Base-by-base conservation (phyloP, 2,888 invertebrate genomes). In the Periphyllus acericola region DNA sequence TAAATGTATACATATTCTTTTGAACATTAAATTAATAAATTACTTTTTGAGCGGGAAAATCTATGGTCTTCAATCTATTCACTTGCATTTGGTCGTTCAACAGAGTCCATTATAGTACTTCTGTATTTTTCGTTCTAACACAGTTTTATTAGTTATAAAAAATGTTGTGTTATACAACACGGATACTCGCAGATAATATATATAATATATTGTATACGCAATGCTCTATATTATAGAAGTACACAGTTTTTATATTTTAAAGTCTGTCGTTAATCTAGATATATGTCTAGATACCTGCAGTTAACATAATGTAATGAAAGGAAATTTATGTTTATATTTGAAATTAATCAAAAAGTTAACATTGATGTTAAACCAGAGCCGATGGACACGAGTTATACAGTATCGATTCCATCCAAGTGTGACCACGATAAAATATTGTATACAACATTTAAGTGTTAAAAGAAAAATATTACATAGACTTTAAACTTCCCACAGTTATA, bases 1-100 rank as follows among this genome's bases (percentile, higher is more conserved):
- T 29, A 79, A 79, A 74, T 66, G 40, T 74, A 55, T 74, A 81
- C 74, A 81, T 87, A 81, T 87, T 87, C 46, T 81, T 87, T 87
- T 74, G 40, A 72, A 87, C 74, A 66, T 87, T 80, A 87, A 81
- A 81, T 75, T 60, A 87, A 80, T 87, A 87, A 87, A 87, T 81
- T 81, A 87, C 87, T 66, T 87, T 81, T 68, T 46, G 76, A 84
- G 52, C 34, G 68, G 66, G 46, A 68, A 84, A 84, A 84, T 84
- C 84, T 84, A 84, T 60, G 76, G 68, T 46, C 68, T 68, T 85
- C 34, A 21, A 85, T 85, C 9, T 46, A 85, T 83, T 83, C n/a
- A 6, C 55, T n/a, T 4, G 21, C 25, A 11, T 60, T 60, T 1
- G 60, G 60, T 21, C 60, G 40, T 81, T 29, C 14, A 60, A 14